Base-by-base conservation (phyloP, 2,888 invertebrate species). In the Melanostoma mellinum region DNA sequence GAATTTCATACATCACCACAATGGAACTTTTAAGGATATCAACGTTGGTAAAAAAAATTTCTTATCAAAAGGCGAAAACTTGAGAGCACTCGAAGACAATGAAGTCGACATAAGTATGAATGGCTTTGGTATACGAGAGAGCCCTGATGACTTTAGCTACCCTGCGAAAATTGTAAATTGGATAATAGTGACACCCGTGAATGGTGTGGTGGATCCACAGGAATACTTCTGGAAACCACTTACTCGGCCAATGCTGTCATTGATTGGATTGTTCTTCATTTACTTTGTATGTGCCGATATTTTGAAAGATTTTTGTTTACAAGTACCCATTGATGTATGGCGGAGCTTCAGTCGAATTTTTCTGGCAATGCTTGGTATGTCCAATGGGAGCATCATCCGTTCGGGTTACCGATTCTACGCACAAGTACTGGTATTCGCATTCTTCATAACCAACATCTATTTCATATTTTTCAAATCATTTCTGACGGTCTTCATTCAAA, bases 401-500 rank as follows among this genome's bases (percentile, higher is more conserved):
- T 6, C 30, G 2, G 65, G 58, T 0, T 72, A 67, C 10, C 76
- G 76, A 2, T 61, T 81, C 6, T 46, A 81, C 42, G 2, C n/a
- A 3, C 76, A 50, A 46, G 48, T 76, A 6, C 8, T 65, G 1
- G 1, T 75, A 1, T 53, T 81, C 3, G 38, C 71, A n/a, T 81
- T 81, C 35, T 53, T 81, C 6, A n/a, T 81, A 3, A 35, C n/a
- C 0, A 81, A 71, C 30, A 9, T 75, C 6, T 80, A 71, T 36
- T 20, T 52, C 4, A 80, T 60, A 35, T 38, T 44, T 36, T 48
- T 81, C 20, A 69, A 65, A 0, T 81, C 80, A 33, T 81, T 60
- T 46, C n/a, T 81, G 4, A 81, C 80, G 30, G 71, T 48, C 5
- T 81, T 55, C 35, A 81, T 81, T 9, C 56, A 50, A 6, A n/a